Evolutionary conservation across 2,797 vertebrate genomes (phyloP).

Genomic region (Carduelis carduelis): DNA sequence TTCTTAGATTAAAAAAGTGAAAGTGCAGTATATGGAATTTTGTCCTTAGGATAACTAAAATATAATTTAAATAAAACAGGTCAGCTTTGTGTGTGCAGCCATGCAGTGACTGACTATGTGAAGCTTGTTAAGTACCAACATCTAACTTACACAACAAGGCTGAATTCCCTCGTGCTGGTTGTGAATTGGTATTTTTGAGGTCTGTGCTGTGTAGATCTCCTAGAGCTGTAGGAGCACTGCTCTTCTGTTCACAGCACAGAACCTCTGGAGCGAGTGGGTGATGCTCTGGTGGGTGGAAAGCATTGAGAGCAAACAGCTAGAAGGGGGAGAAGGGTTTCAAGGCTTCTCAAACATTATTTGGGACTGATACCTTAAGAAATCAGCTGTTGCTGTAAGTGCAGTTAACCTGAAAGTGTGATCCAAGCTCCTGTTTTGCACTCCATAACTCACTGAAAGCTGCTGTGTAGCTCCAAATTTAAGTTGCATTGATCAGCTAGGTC

Average conservation of each 20-base stretch:
- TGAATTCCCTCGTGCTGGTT: background rate
- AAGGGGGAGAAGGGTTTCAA: background rate
- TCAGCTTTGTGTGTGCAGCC: background rate
- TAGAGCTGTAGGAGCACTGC: background rate
- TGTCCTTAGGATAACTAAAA: background rate
- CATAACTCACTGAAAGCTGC: background rate
- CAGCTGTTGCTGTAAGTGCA: background rate
- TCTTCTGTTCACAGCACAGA: background rate
- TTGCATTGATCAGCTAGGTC: background rate
- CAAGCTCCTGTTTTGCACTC: background rate
- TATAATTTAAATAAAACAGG: background rate
- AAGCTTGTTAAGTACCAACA: background rate
- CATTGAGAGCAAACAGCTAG: background rate
- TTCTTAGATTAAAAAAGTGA: background rate
- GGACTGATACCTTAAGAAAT: background rate
- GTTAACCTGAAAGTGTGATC: background rate
- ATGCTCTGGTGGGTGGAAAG: rapidly evolving
- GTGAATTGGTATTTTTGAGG: background rate
- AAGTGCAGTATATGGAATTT: background rate
- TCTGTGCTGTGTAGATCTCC: background rate
- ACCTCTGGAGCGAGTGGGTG: background rate
- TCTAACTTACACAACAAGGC: background rate
- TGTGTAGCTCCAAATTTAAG: background rate
- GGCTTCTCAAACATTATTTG: background rate
- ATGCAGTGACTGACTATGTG: background rate